Percentiles rank a stretch among this genome's conserved stretches.
These are phyloP conservation scores for Acronicta psi DNA, from an alignment of 2,888 invertebrate species.

Conservation along the genomic window DNA sequence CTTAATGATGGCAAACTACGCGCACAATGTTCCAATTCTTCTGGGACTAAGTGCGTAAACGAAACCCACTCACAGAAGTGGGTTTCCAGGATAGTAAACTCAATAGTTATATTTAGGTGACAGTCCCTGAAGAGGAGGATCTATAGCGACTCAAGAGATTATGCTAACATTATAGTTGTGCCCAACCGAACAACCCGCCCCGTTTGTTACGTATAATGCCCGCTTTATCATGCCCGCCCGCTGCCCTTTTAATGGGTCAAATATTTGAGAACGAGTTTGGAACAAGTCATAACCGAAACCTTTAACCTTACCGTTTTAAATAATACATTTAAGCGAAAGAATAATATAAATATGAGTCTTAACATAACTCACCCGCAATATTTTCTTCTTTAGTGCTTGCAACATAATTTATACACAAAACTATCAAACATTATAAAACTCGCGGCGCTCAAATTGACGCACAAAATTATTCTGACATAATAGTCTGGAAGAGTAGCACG, in stretches of 20 bases:
- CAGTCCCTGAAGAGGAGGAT: constrained; percentile 41
- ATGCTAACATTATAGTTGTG: constrained; percentile 18
- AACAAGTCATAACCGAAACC: constrained; percentile 14
- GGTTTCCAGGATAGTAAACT: too few relatives aligned
- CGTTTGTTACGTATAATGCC: constrained; percentile 39
- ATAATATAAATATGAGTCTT: too few relatives aligned
- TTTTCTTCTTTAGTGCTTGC: too few relatives aligned
- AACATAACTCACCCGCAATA: too few relatives aligned
- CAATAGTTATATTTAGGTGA: too few relatives aligned
- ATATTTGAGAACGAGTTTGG: constrained; percentile 32
- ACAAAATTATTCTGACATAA: constrained; percentile 6
- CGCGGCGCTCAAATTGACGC: constrained; percentile 8
- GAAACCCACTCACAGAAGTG: too few relatives aligned
- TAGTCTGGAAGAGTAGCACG: constrained; percentile 16
- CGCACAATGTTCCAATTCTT: too few relatives aligned
- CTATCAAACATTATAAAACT: neutral
- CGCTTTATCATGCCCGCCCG: constrained; percentile 32
- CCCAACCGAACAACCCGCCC: constrained; percentile 26
- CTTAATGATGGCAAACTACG: too few relatives aligned
- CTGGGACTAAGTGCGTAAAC: too few relatives aligned
- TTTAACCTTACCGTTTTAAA: neutral
- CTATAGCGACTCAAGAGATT: constrained; percentile 32
- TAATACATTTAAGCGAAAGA: neutral
- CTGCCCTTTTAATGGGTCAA: constrained; percentile 15
- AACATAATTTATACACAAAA: constrained; percentile 4